Percentiles rank a stretch among this genome's conserved stretches.
phyloP scores from a whole-genome alignment of 2,113 vertebrate genomes.

The Calidris pygmaea region DNA sequence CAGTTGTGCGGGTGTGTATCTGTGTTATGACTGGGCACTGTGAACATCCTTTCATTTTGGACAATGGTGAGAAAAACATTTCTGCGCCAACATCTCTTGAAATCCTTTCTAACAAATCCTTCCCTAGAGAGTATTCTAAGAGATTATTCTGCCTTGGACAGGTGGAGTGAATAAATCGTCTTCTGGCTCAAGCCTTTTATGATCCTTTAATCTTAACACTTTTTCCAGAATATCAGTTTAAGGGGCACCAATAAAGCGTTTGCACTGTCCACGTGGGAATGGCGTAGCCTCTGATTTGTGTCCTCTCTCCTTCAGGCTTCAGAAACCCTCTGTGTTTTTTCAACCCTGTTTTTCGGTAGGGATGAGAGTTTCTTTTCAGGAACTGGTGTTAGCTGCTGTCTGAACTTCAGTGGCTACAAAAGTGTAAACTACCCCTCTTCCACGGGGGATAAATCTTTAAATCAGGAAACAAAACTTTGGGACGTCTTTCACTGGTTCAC shows the following conservation, averaged over 20 bases:
- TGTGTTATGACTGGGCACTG: fast-evolving
- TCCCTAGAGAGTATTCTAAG: neutral
- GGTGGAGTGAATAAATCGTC: neutral
- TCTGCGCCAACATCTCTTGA: neutral
- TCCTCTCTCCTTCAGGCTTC: neutral
- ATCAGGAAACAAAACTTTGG: neutral
- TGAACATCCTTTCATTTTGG: neutral
- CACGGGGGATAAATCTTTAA: neutral
- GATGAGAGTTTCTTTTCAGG: neutral
- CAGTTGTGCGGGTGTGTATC: fast-evolving
- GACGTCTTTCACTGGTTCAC: neutral
- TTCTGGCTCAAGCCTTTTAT: neutral
- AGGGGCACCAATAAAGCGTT: neutral
- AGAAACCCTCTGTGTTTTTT: neutral
- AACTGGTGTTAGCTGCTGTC: neutral
- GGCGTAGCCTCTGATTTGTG: neutral
- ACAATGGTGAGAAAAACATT: neutral
- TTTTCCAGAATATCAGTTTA: neutral
- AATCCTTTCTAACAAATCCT: neutral
- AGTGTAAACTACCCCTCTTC: neutral
- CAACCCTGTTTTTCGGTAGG: neutral
- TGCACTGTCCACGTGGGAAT: neutral
- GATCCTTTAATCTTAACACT: neutral
- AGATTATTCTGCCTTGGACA: neutral
- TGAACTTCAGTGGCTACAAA: neutral